A percentile compares a stretch with the other conserved stretches of the same genome.
Conservation (phyloP, 53 echinoderm and acorn worm genomes). For the Hippasteria phrygiana region DNA sequence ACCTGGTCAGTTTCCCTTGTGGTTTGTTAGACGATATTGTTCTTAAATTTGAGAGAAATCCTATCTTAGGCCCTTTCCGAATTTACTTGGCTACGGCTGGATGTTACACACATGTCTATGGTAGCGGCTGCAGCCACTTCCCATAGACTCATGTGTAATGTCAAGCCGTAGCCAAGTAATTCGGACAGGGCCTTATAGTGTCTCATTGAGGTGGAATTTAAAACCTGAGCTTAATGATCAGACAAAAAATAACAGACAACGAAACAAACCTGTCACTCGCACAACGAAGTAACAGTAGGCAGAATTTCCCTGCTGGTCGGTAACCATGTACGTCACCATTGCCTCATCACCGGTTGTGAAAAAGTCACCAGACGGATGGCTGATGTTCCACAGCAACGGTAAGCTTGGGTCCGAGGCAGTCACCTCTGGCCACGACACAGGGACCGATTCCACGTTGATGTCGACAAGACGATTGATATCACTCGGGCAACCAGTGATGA, state of each 20-base stretch:
- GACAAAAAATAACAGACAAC: neutral
- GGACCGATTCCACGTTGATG: neutral
- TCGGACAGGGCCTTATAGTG: no score
- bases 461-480: neutral
- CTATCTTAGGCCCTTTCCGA: no score
- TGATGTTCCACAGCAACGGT: neutral
- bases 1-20: no score
- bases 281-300: conserved; percentile 37
- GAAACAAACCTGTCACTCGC: conserved; percentile 22
- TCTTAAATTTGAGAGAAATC: no score
- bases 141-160: no score
- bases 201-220: no score
- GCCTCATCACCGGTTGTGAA: conserved; percentile 4
- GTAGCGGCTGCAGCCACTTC: no score
- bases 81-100: no score
- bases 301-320: conserved; percentile 30
- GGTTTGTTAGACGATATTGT: no score
- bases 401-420: neutral
- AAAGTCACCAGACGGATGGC: neutral
- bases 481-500: conserved; percentile 3
- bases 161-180: no score
- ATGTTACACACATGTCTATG: no score
- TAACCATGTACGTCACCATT: conserved; percentile 43
- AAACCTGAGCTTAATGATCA: neutral
- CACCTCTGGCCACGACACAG: neutral